A percentile compares a stretch with the other conserved stretches of the same genome.
Evolutionary conservation across 64 coral and sea anemone genomes (phyloP).

Genomic region (Trachythela sp.): DNA sequence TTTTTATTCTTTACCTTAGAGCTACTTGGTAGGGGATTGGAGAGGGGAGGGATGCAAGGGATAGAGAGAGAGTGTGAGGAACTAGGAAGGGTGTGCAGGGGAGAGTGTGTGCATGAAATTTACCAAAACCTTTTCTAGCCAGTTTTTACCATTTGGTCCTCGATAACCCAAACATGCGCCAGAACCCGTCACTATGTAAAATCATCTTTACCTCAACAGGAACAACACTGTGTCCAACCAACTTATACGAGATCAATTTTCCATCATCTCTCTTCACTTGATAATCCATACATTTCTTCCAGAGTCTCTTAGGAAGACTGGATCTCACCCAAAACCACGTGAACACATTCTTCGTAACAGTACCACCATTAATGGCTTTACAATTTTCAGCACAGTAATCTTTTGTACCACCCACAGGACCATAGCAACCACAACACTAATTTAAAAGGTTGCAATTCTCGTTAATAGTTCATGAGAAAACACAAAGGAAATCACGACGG

Average conservation of each 20-base stretch:
- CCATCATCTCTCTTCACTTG: background rate
- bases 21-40: no score
- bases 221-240: background rate
- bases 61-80: no score
- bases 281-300: slow-evolving; percentile 5
- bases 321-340: slow-evolving; percentile 11
- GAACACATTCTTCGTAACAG: background rate
- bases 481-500: no score
- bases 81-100: no score
- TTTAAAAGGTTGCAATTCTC: background rate
- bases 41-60: no score
- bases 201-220: background rate
- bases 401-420: background rate
- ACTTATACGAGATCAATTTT: background rate
- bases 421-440: slow-evolving; percentile 1
- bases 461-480: no score
- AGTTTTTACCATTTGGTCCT: no score
- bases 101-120: no score
- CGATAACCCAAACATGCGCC: no score
- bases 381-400: background rate
- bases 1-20: no score
- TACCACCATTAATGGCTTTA: background rate
- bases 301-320: background rate
- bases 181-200: no score
- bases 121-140: no score